These are phyloP conservation scores for Drosophila littoralis DNA, from an alignment of 1,140 invertebrate species.

Conservation along the genomic window DNA sequence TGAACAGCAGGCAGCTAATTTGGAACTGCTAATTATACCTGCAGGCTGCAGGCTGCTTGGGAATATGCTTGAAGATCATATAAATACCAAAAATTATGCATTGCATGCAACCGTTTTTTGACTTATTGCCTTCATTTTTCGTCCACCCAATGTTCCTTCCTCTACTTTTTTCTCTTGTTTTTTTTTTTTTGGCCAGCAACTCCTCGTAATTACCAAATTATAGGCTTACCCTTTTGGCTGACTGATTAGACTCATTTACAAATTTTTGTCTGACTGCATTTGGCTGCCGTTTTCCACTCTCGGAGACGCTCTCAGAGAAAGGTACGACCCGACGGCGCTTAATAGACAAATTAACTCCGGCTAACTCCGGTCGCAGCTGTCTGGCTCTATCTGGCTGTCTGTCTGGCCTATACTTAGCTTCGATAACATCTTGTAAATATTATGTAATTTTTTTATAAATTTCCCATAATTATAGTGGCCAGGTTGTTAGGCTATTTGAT, in stretches of 20 bases:
- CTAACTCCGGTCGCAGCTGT: constrained; percentile 41
- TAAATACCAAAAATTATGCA: constrained; percentile 67
- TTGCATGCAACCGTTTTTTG: constrained; percentile 73
- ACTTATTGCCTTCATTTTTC: constrained; percentile 76
- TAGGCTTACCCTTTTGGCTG: constrained; percentile 80
- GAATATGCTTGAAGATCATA: constrained; percentile 29
- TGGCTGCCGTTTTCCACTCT: constrained; percentile 36
- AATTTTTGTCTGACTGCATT: constrained; percentile 53
- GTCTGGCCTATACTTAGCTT: constrained; percentile 47
- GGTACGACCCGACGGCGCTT: constrained; percentile 48
- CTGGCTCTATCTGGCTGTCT: constrained; percentile 25
- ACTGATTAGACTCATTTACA: constrained; percentile 81
- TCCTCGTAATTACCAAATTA: constrained; percentile 74
- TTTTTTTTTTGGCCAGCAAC: constrained; percentile 11
- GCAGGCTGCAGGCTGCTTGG: constrained; percentile 36
- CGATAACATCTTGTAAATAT: constrained; percentile 82
- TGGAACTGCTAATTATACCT: constrained; percentile 71
- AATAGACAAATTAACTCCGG: constrained; percentile 77
- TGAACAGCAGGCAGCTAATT: constrained; percentile 56
- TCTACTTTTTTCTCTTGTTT: constrained; percentile 26
- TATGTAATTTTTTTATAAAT: constrained; percentile 80
- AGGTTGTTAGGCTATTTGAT: constrained; percentile 74
- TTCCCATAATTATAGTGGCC: constrained; percentile 72
- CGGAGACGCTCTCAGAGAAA: constrained; percentile 16
- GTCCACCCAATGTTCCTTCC: constrained; percentile 16